Conservation (phyloP, 2,113 vertebrate genomes). For the Eubucco bourcierii region DNA sequence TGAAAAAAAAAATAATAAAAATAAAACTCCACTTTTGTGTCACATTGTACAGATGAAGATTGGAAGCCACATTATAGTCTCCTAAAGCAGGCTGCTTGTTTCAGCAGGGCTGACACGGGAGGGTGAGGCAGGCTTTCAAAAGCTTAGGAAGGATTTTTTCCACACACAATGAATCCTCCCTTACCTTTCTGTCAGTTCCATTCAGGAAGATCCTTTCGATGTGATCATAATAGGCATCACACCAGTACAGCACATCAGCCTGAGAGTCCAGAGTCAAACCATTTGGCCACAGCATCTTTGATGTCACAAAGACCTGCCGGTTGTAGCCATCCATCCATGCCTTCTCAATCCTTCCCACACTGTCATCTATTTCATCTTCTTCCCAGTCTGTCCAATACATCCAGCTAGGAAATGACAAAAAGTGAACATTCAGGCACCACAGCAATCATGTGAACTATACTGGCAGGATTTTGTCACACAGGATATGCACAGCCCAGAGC, state of each 20-base stretch:
- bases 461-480: not conserved
- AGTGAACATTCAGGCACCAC: not conserved
- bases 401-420: conserved; percentile 81
- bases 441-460: not conserved
- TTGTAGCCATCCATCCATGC: conserved; percentile 97
- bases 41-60: not conserved
- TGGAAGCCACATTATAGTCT: not conserved
- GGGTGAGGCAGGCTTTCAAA: not conserved
- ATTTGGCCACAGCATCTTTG: conserved; percentile 98
- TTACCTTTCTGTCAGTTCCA: conserved; percentile 93
- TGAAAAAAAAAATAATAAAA: not conserved
- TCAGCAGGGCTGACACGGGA: not conserved
- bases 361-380: conserved; percentile 96
- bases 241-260: conserved; percentile 93
- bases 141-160: conserved; percentile 56
- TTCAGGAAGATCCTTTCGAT: conserved; percentile 96
- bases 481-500: not conserved
- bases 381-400: conserved; percentile 99
- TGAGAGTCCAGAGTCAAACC: conserved; percentile 92
- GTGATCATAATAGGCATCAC: conserved; percentile 98
- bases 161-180: conserved; percentile 30
- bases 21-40: not conserved
- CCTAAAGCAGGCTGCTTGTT: not conserved
- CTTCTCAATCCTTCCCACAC: conserved; percentile 95
- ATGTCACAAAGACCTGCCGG: conserved; percentile 92